Conservation (phyloP, 2,888 invertebrate species). For the Podabrus alpinus region DNA sequence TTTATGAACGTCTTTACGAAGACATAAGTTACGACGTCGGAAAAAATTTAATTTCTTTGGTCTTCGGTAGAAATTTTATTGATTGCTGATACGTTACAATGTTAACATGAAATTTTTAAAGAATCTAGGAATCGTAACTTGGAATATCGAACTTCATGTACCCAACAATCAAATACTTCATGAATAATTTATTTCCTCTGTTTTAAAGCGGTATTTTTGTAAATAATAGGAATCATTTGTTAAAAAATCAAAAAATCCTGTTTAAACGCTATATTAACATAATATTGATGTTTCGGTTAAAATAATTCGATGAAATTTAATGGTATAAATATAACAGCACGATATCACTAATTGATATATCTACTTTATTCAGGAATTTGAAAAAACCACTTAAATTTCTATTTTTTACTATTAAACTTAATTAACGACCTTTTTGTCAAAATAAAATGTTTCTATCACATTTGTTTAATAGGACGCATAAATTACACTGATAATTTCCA, state of each 20-base stretch:
- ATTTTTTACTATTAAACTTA: not conserved
- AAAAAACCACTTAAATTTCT: not conserved
- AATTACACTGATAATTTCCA: not conserved
- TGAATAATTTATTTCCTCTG: not conserved
- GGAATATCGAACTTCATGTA: not conserved
- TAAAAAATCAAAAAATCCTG: not conserved
- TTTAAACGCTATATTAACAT: not conserved
- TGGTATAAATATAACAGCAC: not conserved
- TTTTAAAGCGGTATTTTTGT: not conserved
- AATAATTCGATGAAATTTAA: not conserved
- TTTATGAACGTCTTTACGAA: constrained; percentile 14
- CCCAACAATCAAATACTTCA: not conserved
- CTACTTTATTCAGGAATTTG: not conserved
- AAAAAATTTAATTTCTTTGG: not conserved
- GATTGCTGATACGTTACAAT: not conserved
- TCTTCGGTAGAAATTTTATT: not conserved
- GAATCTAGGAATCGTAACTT: not conserved
- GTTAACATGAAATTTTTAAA: not conserved
- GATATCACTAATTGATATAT: constrained; percentile 5
- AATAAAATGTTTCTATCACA: not conserved
- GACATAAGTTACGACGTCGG: not conserved
- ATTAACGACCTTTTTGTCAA: not conserved
- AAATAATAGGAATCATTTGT: not conserved
- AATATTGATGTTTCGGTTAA: not conserved
- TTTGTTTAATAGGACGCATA: not conserved